Percentiles rank a stretch among this genome's conserved stretches.
These are phyloP conservation scores for Eurypyga helias DNA, from an alignment of 2,113 vertebrate genomes.

Conservation along the genomic window DNA sequence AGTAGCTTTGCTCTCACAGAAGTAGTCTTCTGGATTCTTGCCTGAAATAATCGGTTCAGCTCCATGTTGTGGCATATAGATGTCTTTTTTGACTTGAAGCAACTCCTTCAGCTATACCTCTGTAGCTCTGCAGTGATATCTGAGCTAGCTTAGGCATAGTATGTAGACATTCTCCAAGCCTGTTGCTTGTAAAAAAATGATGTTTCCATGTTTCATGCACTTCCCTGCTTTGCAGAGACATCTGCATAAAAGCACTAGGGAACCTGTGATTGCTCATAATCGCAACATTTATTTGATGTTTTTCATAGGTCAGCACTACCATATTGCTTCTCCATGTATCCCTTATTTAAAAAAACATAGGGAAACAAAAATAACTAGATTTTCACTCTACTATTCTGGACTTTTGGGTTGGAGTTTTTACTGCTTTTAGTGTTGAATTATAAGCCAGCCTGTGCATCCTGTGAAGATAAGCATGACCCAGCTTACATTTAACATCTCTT, in stretches of 20 bases:
- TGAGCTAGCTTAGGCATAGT: not conserved
- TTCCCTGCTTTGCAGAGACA: not conserved
- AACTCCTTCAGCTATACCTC: not conserved
- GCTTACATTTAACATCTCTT: not conserved
- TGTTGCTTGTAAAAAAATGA: not conserved
- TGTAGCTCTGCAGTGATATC: not conserved
- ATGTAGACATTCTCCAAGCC: not conserved
- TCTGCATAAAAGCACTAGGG: not conserved
- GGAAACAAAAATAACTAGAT: not conserved
- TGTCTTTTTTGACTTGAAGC: not conserved
- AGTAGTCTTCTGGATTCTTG: not conserved
- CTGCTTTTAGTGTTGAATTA: not conserved
- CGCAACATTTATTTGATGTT: not conserved
- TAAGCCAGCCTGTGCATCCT: not conserved
- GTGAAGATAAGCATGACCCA: not conserved
- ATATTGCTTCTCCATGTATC: not conserved
- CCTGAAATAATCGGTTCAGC: not conserved
- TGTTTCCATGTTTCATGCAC: not conserved
- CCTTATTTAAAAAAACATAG: not conserved
- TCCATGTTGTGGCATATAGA: not conserved
- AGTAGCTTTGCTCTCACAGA: not conserved
- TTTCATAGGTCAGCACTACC: not conserved
- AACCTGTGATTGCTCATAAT: not conserved
- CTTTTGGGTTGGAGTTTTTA: not conserved
- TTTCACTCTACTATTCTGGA: not conserved